These are phyloP conservation scores for Apamea monoglypha DNA, from an alignment of 2,888 invertebrate species.

Conservation along the genomic window DNA sequence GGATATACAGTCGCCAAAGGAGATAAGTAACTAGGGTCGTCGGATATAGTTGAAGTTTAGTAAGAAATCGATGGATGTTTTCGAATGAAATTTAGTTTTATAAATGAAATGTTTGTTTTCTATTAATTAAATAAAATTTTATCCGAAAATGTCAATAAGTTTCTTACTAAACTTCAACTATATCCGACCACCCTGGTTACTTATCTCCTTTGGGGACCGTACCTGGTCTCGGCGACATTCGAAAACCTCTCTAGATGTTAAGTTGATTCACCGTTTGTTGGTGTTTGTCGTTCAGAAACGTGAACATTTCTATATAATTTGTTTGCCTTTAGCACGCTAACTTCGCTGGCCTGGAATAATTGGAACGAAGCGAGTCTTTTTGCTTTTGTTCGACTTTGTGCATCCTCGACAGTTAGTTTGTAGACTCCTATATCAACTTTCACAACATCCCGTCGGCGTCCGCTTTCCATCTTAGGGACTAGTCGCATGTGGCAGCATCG, in stretches of 20 bases:
- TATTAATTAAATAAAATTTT: too few relatives aligned
- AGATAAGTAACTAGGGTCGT: too few relatives aligned
- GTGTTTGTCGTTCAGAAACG: slow-evolving; percentile 30
- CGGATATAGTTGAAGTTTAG: too few relatives aligned
- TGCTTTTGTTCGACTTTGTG: slow-evolving; percentile 42
- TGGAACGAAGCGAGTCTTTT: slow-evolving; percentile 43
- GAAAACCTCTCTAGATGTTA: slow-evolving; percentile 15
- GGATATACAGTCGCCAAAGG: too few relatives aligned
- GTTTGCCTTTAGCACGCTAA: slow-evolving; percentile 35
- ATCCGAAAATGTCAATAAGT: too few relatives aligned
- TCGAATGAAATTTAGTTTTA: too few relatives aligned
- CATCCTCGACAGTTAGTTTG: slow-evolving; percentile 48
- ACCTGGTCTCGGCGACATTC: not conserved
- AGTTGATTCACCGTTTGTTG: slow-evolving; percentile 20
- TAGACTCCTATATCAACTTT: slow-evolving; percentile 53
- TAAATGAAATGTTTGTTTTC: too few relatives aligned
- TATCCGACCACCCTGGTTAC: too few relatives aligned
- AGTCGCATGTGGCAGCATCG: not conserved
- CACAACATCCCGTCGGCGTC: slow-evolving; percentile 53
- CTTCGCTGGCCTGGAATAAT: slow-evolving; percentile 40
- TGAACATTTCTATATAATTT: slow-evolving; percentile 35
- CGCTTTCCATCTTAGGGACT: slow-evolving; percentile 34
- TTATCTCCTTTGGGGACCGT: too few relatives aligned
- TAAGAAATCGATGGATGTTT: too few relatives aligned
- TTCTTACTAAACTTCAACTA: too few relatives aligned